Percentiles rank a stretch among this genome's conserved stretches.
phyloP scores from a whole-genome alignment of 1,140 invertebrate genomes.

The Vanessa tameamea region DNA sequence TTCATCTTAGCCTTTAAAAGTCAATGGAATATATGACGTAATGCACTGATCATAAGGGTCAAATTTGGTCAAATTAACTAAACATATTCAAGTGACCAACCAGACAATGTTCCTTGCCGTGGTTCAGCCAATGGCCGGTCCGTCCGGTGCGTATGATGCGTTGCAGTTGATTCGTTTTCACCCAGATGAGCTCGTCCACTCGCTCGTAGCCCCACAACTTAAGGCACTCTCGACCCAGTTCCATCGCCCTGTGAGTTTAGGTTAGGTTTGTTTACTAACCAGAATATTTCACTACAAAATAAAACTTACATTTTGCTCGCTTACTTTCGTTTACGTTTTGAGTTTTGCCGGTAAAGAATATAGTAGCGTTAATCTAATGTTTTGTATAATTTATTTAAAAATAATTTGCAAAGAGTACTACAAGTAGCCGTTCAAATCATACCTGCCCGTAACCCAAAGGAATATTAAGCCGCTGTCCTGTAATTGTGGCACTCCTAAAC shows the following conservation, averaged over 20 bases:
- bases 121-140: constrained; percentile 99
- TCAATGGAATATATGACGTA: too few relatives aligned
- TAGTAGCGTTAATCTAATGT: too few relatives aligned
- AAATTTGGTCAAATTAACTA: too few relatives aligned
- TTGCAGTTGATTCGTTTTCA: constrained; percentile 99
- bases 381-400: too few relatives aligned
- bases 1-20: too few relatives aligned
- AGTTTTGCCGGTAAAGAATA: too few relatives aligned
- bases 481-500: constrained; percentile 92
- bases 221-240: constrained; percentile 95
- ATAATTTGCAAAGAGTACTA: too few relatives aligned
- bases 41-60: too few relatives aligned
- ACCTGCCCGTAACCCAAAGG: constrained; percentile 97
- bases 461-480: constrained; percentile 98
- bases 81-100: constrained; percentile 73
- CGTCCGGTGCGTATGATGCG: constrained; percentile 97
- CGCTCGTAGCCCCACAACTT: constrained; percentile 97
- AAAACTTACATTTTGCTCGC: too few relatives aligned
- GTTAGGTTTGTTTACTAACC: not conserved
- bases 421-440: not conserved
- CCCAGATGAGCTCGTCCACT: constrained; percentile 99
- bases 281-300: too few relatives aligned
- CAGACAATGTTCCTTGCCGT: constrained; percentile 99
- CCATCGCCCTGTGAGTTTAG: constrained; percentile 90
- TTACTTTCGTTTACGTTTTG: too few relatives aligned